Percentiles rank a stretch among this genome's conserved stretches.
phyloP scores from a whole-genome alignment of 2,113 vertebrate genomes.

The Merops nubicus region DNA sequence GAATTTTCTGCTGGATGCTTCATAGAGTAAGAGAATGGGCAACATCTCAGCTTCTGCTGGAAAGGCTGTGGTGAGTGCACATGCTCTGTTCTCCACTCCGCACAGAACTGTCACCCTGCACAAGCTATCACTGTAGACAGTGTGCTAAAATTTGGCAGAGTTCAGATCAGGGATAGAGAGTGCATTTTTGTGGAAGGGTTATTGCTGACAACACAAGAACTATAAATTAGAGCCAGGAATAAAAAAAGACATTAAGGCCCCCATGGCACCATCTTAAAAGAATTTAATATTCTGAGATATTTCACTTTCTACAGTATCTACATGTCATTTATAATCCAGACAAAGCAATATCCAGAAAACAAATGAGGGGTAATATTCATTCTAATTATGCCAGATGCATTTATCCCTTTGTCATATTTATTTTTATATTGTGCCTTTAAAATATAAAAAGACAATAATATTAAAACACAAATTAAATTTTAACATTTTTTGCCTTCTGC shows the following conservation, averaged over 20 bases:
- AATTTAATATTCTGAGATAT: slow-evolving; percentile 64
- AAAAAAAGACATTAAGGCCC: slow-evolving; percentile 25
- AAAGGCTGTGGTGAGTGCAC: not conserved
- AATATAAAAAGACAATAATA: slow-evolving; percentile 39
- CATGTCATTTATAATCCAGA: slow-evolving; percentile 54
- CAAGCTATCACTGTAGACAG: not conserved
- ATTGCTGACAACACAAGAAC: slow-evolving; percentile 35
- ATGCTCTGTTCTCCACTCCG: not conserved
- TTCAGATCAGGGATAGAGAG: not conserved
- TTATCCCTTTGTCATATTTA: slow-evolving; percentile 62
- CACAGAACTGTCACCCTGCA: not conserved
- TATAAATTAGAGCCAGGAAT: slow-evolving; percentile 55
- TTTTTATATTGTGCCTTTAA: slow-evolving; percentile 55
- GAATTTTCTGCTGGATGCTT: not conserved
- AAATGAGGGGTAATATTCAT: slow-evolving; percentile 62
- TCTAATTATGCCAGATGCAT: slow-evolving; percentile 55
- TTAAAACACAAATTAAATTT: slow-evolving; percentile 51
- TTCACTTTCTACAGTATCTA: slow-evolving; percentile 50
- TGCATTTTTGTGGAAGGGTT: not conserved
- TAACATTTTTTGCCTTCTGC: not conserved
- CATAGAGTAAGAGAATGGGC: not conserved
- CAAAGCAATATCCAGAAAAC: slow-evolving; percentile 56
- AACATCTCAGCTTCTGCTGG: not conserved
- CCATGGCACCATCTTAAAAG: slow-evolving; percentile 46
- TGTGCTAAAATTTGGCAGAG: not conserved